Evolutionary conservation across 2,888 invertebrate species (phyloP), one percentile per base, ranked within the genome.

Genomic region (Acronicta leporina): DNA sequence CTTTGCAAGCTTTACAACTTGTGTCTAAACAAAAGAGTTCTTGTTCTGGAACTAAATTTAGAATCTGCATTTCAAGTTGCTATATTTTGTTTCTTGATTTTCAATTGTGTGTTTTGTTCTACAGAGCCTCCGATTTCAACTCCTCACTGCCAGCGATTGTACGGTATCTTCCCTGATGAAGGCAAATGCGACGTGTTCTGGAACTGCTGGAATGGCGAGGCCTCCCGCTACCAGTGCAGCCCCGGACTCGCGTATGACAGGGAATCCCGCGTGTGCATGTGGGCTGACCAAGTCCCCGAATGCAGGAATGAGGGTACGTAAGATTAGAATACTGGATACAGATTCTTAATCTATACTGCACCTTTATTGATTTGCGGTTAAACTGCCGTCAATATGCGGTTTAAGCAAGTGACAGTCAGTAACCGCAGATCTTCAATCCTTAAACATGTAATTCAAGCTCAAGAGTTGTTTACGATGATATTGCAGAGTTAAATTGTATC

Each of bases 161-260:
- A 98, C 91, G 98, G 98, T 84, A 98, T 98, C 95, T 98, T 98
- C 96, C 94, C 98, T 70, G 98, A 98, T 86, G 97, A 96, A 56
- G 95, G 94, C 79, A 97, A 98, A 91, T 98, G 98, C 89, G 98
- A 98, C 92, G 97, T 97, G 14, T 98, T 98, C 97, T 98, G 98
- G 98, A 98, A 98, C 93, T 98, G 98, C 92, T 98, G 98, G 98
- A 98, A 98, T 93, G 98, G 98, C 53, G 98, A 98, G 89, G 97
- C 98, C 6, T 98, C 98, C 86, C 96, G 97, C 83, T 98, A 98
- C 94, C 98, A 98, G 91, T 98, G 98, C 95, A 98, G 98, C 78
- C 98, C 98, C 81, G 98, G 98, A 79, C 96, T 98, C 51, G 98
- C 98, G 74, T 98, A 98, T 95, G 98, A 99, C 95, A 96, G 98